Evolutionary conservation across 1,140 invertebrate species (phyloP).

Genomic region (Grapholita molesta): DNA sequence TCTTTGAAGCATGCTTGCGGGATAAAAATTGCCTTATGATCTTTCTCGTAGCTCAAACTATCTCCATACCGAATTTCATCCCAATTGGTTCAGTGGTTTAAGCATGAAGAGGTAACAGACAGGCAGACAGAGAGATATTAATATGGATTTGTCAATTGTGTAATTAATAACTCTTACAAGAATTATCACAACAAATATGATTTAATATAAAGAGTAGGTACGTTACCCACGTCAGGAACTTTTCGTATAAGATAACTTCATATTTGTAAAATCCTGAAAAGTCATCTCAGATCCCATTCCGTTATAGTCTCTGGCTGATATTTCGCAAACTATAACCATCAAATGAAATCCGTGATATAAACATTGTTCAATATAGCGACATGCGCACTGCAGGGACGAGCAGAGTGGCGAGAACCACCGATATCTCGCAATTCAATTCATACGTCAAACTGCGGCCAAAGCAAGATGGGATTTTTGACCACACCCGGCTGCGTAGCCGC

Average conservation of each 20-base stretch:
- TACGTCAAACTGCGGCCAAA: constrained; percentile 41
- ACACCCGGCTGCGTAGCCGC: constrained; percentile 21
- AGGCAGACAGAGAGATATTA: no score
- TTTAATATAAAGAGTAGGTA: neutral
- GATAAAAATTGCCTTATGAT: no score
- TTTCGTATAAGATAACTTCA: neutral
- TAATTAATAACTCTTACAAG: no score
- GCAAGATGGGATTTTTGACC: constrained; percentile 52
- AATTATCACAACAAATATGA: no score
- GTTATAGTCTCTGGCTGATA: neutral
- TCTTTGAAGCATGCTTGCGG: no score
- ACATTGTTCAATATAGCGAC: neutral
- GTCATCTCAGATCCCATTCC: neutral
- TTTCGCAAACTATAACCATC: constrained; percentile 13
- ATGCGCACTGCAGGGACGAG: neutral
- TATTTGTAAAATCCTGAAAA: constrained; percentile 7
- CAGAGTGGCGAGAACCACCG: constrained; percentile 36
- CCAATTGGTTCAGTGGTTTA: no score
- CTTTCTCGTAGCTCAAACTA: no score
- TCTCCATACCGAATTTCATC: no score
- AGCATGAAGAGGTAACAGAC: no score
- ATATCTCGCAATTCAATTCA: constrained; percentile 60
- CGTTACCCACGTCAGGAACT: no score
- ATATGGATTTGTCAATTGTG: no score
- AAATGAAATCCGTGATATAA: constrained; percentile 12